Evolutionary conservation across 1,140 invertebrate genomes (phyloP).

Genomic region (Lepidurus arcticus): DNA sequence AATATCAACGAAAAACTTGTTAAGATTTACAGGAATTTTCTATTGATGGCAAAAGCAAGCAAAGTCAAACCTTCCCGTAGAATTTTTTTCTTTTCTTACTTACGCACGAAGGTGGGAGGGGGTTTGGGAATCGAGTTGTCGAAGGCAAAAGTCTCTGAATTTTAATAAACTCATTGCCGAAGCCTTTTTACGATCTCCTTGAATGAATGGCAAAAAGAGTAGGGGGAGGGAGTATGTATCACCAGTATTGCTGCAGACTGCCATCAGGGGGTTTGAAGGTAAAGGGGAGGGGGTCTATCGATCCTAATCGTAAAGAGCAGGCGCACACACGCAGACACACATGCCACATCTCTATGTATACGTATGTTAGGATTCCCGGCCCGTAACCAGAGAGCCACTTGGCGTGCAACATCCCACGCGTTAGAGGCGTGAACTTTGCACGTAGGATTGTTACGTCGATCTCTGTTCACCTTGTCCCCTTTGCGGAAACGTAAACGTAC

Average conservation of each 20-base stretch:
- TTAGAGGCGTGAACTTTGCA: not conserved
- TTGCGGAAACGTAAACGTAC: no score
- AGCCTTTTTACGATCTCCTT: not conserved
- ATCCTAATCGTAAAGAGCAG: constrained; percentile 19
- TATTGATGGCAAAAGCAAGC: no score
- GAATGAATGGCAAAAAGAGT: not conserved
- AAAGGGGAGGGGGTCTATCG: not conserved
- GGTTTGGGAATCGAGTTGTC: not conserved
- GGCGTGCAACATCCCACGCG: constrained; percentile 16
- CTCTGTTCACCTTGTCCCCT: no score
- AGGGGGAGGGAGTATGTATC: not conserved
- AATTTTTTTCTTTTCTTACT: not conserved
- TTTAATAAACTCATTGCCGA: constrained; percentile 7
- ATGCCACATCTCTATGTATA: not conserved
- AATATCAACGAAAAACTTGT: no score
- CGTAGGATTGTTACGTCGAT: not conserved
- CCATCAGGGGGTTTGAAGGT: not conserved
- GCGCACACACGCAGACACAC: constrained; percentile 2
- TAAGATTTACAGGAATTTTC: no score
- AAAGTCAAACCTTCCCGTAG: no score
- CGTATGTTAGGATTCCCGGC: not conserved
- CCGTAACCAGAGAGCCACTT: constrained; percentile 20
- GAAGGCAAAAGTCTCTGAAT: constrained; percentile 5
- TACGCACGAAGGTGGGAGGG: not conserved
- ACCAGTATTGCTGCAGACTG: not conserved